These are phyloP conservation scores for Rhodeus uyekii DNA, from an alignment of 2,797 vertebrate genomes.

Conservation along the genomic window DNA sequence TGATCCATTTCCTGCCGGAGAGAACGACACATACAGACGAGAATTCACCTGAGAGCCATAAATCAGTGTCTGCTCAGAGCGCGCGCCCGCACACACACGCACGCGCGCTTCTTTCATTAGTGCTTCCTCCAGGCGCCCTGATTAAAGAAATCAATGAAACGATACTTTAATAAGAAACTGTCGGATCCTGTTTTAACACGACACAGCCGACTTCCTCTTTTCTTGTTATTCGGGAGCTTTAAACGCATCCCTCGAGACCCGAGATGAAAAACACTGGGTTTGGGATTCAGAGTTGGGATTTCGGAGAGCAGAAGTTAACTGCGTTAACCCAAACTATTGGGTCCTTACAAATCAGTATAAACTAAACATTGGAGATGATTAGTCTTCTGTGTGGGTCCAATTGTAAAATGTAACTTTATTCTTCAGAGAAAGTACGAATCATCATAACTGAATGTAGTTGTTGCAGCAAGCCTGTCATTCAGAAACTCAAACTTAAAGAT, in stretches of 20 bases:
- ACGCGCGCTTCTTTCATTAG: slow-evolving; percentile 1
- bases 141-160: slow-evolving; percentile 39
- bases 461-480: too few species aligned
- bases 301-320: too few species aligned
- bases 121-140: slow-evolving; percentile 5
- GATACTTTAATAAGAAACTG: slow-evolving; percentile 30
- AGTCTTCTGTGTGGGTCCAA: too few species aligned
- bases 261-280: too few species aligned
- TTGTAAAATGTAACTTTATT: too few species aligned
- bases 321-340: too few species aligned
- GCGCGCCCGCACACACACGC: neutral
- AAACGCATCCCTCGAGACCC: neutral
- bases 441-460: too few species aligned
- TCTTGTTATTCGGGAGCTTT: slow-evolving; percentile 22
- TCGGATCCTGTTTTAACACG: slow-evolving; percentile 30
- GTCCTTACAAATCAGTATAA: too few species aligned
- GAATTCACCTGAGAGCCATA: neutral
- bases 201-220: slow-evolving; percentile 11
- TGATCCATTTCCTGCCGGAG: slow-evolving; percentile 23
- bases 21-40: neutral
- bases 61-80: slow-evolving; percentile 8
- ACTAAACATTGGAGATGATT: too few species aligned
- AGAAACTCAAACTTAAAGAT: too few species aligned
- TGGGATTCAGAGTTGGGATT: too few species aligned
- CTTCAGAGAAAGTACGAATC: too few species aligned